Evolutionary conservation across 2,797 vertebrate species (phyloP).

Genomic region (Myotis myotis): DNA sequence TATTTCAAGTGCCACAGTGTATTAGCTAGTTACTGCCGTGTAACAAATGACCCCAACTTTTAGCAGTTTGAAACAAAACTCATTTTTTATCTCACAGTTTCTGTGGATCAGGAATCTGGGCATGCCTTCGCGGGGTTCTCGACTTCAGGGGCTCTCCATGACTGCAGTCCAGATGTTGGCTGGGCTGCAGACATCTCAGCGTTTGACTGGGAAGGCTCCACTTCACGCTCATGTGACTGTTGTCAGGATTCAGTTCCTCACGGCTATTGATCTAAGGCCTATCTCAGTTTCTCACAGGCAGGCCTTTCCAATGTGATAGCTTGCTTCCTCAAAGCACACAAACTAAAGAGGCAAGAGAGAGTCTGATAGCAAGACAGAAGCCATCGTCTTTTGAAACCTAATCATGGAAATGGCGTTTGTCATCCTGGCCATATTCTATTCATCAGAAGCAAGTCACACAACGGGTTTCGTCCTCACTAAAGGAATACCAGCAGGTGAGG

Average conservation of each 20-base stretch:
- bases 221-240: background rate
- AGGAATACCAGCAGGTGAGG: background rate
- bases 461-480: background rate
- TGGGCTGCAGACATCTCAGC: background rate
- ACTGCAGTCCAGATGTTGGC: fast-evolving
- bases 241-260: background rate
- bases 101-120: background rate
- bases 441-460: background rate
- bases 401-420: background rate
- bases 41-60: background rate
- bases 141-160: background rate
- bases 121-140: background rate
- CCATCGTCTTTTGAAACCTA: background rate
- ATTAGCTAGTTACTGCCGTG: background rate
- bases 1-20: background rate
- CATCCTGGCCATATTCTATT: background rate
- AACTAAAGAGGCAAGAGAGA: background rate
- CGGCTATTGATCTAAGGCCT: background rate
- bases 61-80: background rate
- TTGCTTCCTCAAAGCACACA: too few relatives aligned
- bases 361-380: background rate
- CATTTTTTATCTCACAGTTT: background rate
- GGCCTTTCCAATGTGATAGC: too few relatives aligned
- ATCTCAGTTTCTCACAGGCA: fast-evolving
- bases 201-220: background rate